Evolutionary conservation across 2,888 invertebrate species (phyloP), one percentile per base, ranked within the genome.

Genomic region (Tipula confusa): DNA sequence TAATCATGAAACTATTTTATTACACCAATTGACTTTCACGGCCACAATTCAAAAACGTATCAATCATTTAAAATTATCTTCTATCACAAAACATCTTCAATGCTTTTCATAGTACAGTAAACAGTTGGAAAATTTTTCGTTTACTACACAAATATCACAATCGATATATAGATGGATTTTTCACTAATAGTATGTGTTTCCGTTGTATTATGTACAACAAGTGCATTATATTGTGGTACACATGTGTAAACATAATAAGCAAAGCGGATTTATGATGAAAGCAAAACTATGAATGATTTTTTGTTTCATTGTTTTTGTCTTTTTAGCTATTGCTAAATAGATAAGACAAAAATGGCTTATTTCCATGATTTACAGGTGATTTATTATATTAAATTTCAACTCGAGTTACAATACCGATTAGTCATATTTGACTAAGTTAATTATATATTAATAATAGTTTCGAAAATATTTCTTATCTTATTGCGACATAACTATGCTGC

Each of bases 331-430:
- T 43, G 11, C 18, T 64, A 64, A 24, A 24, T 64, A 64, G 64
- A 64, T 64, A 64, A 64, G n/a, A 48, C 48, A 48, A 64, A 18
- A 64, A 9, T 24, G 9, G 18, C 64, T 64, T 24, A 64, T 64
- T 64, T 64, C 64, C 64, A 64, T 64, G 64, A 24, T 64, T 24
- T 64, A 64, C 64, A 64, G 64, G 64, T 64, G 64, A 64, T 64
- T 64, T 64, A 64, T 64, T 64, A 24, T 64, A 64, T 64, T 24
- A 3, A 64, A 18, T 64, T 64, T 64, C n/a, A 43, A 43, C 15
- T n/a, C 64, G 24, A 64, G 11, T 64, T 24, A 64, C 64, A 64
- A 18, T 64, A 64, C n/a, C 24, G 64, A 24, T 64, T 64, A 64
- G 64, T 64, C 64, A 64, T 64, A 24, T 64, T 64, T 64, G 64